phyloP scores from a whole-genome alignment of 30 jellyfish, hydroid and myxozoan species.

The Hydractinia echinata region DNA sequence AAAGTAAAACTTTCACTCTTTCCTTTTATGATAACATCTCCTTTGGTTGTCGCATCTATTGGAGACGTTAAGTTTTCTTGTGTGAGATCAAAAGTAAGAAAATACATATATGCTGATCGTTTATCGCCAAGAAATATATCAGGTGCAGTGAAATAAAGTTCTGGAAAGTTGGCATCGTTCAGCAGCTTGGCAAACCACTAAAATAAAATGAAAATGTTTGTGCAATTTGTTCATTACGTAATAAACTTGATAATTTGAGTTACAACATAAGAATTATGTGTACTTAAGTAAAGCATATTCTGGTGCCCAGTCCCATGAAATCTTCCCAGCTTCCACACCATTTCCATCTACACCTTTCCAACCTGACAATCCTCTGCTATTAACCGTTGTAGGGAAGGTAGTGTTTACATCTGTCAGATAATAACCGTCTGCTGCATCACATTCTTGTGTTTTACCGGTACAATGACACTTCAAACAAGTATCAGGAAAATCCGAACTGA shows the following conservation, averaged over 20 bases:
- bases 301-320: constrained; percentile 65
- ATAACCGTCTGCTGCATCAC: constrained; percentile 69
- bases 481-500: constrained; percentile 55
- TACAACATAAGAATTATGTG: not conserved
- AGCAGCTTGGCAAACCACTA: constrained; percentile 70
- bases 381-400: constrained; percentile 37
- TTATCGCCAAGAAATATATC: constrained; percentile 79
- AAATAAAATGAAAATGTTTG: not conserved
- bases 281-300: constrained; percentile 46
- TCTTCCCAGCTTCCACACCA: constrained; percentile 46
- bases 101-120: constrained; percentile 73
- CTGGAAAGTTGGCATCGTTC: constrained; percentile 34
- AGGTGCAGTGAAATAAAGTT: constrained; percentile 80
- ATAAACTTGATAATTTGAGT: not conserved
- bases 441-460: constrained; percentile 67
- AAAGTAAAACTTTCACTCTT: constrained; percentile 39
- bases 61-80: constrained; percentile 54
- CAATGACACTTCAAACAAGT: constrained; percentile 84
- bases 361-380: constrained; percentile 54
- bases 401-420: constrained; percentile 53
- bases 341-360: constrained; percentile 66
- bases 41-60: constrained; percentile 39
- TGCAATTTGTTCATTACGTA: not conserved
- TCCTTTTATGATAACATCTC: constrained; percentile 79
- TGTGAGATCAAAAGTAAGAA: constrained; percentile 56